Base-by-base conservation (phyloP, 2,888 invertebrate species). In the Epirrita christyi region DNA sequence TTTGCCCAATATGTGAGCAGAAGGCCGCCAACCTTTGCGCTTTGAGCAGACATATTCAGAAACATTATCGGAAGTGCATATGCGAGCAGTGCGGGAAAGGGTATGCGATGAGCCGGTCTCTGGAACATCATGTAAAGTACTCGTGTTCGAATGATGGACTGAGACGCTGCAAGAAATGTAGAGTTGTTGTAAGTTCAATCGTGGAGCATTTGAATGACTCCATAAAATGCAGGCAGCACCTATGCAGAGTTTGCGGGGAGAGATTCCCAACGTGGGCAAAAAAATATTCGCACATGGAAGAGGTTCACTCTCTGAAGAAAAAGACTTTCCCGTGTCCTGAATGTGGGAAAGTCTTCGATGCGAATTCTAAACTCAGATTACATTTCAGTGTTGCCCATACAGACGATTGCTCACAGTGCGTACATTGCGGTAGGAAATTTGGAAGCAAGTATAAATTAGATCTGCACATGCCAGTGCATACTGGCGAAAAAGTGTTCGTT, bases 401-500 rank as follows among this genome's bases (percentile, higher is more conserved):
- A 0, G 68, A 78, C 3, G 75, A 82, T 29, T 76, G 74, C 32
- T 76, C 68, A 29, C 46, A 71, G 0, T 88, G 88, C 44, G 68
- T 78, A 0, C 75, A 73, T 52, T 88, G 88, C 59, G 80, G 80
- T 0, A 75, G 82, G 0, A 88, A 86, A 60, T 93, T 92, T 59
- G 86, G 82, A 44, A 78, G 79, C 0, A 89, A 89, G 53, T 80
- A 87, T 11, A 78, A 76, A 50, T 68, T 93, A n/a, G 80, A 86
- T 7, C 84, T 85, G 10, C 93, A 93, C 60, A 76, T 84, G 74
- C 79, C 90, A 0, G 81, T 83, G 0, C 93, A 93, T 64, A 89
- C 91, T 0, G 88, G 86, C 7, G 86, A 86, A 47, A 92, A 89
- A 58, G 76, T 83, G 0, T 93, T 86, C 54, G 72, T 80, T 10